Percentiles rank a stretch among this genome's conserved stretches.
These are phyloP conservation scores for Idaea straminata DNA, from an alignment of 2,888 invertebrate species.

Conservation along the genomic window DNA sequence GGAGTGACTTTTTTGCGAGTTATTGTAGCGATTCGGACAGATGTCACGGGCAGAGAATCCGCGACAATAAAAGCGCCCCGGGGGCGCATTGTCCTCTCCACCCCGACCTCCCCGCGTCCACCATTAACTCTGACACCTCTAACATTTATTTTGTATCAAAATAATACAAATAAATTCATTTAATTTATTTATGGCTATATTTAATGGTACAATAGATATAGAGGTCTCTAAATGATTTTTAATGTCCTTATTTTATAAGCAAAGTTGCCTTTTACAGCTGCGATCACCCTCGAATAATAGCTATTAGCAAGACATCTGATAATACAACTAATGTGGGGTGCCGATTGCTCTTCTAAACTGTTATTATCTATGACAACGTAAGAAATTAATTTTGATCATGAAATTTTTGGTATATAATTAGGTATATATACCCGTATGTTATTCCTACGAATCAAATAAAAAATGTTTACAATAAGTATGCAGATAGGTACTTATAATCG, in stretches of 20 bases:
- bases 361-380: slow-evolving; percentile 25
- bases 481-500: background rate
- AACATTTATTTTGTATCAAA: slow-evolving; percentile 70
- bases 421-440: background rate
- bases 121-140: slow-evolving; percentile 76
- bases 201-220: slow-evolving; percentile 66
- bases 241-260: slow-evolving; percentile 74
- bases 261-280: slow-evolving; percentile 62
- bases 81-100: slow-evolving; percentile 69
- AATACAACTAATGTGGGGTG: slow-evolving; percentile 54
- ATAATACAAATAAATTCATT: slow-evolving; percentile 70
- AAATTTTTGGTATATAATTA: background rate
- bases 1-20: slow-evolving; percentile 74
- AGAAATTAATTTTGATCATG: background rate
- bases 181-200: slow-evolving; percentile 68
- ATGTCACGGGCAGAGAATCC: slow-evolving; percentile 75
- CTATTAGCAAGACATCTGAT: slow-evolving; percentile 73
- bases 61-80: slow-evolving; percentile 72
- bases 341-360: slow-evolving; percentile 57
- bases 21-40: slow-evolving; percentile 78
- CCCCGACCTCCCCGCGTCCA: slow-evolving; percentile 60
- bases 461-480: too few species aligned
- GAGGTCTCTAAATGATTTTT: slow-evolving; percentile 75
- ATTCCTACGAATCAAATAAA: background rate
- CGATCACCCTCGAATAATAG: slow-evolving; percentile 64